Evolutionary conservation across 2,888 invertebrate species (phyloP), one percentile per base, ranked within the genome.

Genomic region (Electrophaes corylata): DNA sequence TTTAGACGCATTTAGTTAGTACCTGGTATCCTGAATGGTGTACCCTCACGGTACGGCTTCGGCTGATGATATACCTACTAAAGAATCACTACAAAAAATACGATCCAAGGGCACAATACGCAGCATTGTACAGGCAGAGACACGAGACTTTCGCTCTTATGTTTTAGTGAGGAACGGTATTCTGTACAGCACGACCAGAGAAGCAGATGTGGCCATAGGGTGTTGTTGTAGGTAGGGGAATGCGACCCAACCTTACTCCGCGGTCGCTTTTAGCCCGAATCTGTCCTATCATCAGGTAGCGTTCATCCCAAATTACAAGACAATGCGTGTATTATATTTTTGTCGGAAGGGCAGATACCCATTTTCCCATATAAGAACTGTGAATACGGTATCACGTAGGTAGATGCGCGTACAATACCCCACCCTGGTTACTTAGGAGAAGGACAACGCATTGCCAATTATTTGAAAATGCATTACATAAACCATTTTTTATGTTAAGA

Each of bases 251-350:
- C 19, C 16, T 20, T 10, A 23, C 33, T 33, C 31, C 11, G 18
- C 40, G 31, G 50, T 20, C 35, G 19, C 8, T 23, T 16, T 10
- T 5, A 10, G 12, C n/a, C 29, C 23, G 46, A 26, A 40, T 10
- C 26, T 10, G 10, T 29, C 10, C 10, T 8, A 29, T 49, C 39
- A 45, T 54, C 58, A 53, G 58, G 58, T 59, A 59, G 58, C 44
- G 14, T 20, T 39, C 18, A 40, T 49, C 49, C 53, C 56, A 35
- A 57, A 40, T 41, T 16, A 20, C 41, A 46, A 51, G 23, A 51
- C 98, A 73, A 98, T 50, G 39, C 18, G 8, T n/a, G 35, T n/a
- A 50, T 50, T 45, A 39, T 55, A 14, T 20, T 33, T 20, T 20
- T 29, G 37, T 49, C 19, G 29, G 26, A 37, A 20, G 43, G 48